phyloP scores from a whole-genome alignment of 92 coral and sea anemone genomes.

The Paramuricea clavata region DNA sequence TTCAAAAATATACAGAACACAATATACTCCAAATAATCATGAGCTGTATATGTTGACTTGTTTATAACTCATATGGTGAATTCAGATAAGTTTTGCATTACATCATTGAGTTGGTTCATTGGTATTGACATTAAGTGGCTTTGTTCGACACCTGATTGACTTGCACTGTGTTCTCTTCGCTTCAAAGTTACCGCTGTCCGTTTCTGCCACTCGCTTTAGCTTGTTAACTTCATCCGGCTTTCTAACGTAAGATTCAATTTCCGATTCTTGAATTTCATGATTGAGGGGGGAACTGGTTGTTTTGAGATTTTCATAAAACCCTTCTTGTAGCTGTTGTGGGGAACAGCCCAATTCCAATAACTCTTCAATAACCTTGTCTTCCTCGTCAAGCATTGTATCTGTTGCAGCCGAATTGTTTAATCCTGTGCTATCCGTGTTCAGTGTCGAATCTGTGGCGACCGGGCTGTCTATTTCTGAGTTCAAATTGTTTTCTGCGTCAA shows the following conservation, averaged over 20 bases:
- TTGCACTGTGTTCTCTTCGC: too few species aligned
- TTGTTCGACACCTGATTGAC: too few species aligned
- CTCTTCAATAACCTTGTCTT: slow-evolving; percentile 36
- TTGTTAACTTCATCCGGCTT: slow-evolving; percentile 27
- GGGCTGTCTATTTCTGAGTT: background rate
- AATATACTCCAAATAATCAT: too few species aligned
- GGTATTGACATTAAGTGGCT: too few species aligned
- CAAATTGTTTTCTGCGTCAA: background rate
- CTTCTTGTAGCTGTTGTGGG: slow-evolving; percentile 19
- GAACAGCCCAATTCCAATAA: slow-evolving; percentile 38
- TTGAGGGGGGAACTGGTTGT: background rate
- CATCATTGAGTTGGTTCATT: too few species aligned
- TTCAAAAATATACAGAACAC: too few species aligned
- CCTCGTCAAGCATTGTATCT: background rate
- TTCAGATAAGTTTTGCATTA: too few species aligned
- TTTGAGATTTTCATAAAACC: slow-evolving; percentile 30
- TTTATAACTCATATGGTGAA: too few species aligned
- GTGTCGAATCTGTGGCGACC: background rate
- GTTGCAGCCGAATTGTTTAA: background rate
- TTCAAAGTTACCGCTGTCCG: background rate
- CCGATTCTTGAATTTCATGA: slow-evolving; percentile 16
- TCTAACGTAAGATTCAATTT: slow-evolving; percentile 37
- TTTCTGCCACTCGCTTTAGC: background rate
- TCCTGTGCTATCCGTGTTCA: background rate
- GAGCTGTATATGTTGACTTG: too few species aligned